A percentile compares a stretch with the other conserved stretches of the same genome.
Conservation (phyloP, 2,888 invertebrate genomes). For the Meiosimyza decipiens region DNA sequence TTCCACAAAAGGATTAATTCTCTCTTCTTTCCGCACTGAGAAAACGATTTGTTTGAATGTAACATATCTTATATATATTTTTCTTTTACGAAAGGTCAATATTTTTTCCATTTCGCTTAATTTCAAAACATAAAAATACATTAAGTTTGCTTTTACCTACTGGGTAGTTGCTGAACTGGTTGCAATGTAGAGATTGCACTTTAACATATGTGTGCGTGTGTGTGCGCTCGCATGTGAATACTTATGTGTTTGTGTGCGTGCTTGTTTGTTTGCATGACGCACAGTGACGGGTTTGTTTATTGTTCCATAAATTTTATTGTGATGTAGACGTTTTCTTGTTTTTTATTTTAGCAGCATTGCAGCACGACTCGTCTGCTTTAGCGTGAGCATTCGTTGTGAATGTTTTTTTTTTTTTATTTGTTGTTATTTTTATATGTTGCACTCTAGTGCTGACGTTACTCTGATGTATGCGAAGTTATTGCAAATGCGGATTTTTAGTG, state of each 20-base stretch:
- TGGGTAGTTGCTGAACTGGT: background rate
- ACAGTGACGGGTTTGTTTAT: constrained; percentile 29
- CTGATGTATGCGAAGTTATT: background rate
- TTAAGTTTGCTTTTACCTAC: no score
- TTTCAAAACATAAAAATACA: no score
- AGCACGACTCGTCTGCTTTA: no score
- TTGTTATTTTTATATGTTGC: background rate
- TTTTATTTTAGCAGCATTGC: background rate
- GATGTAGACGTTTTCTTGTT: background rate
- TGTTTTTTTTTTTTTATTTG: background rate
- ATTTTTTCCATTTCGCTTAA: no score
- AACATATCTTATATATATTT: no score
- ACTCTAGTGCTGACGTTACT: constrained; percentile 11
- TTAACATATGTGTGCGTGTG: background rate
- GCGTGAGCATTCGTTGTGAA: background rate
- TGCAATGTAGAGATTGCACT: constrained; percentile 3
- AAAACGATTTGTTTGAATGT: no score
- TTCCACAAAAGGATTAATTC: no score
- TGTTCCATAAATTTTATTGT: constrained; percentile 28
- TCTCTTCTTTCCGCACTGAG: no score
- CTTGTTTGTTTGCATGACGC: background rate
- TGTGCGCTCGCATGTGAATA: background rate
- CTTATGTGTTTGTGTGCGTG: background rate
- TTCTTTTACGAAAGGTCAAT: no score
- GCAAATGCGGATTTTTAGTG: no score